Conservation (phyloP, 1,140 invertebrate genomes). For the Archegozetes longisetosus region DNA sequence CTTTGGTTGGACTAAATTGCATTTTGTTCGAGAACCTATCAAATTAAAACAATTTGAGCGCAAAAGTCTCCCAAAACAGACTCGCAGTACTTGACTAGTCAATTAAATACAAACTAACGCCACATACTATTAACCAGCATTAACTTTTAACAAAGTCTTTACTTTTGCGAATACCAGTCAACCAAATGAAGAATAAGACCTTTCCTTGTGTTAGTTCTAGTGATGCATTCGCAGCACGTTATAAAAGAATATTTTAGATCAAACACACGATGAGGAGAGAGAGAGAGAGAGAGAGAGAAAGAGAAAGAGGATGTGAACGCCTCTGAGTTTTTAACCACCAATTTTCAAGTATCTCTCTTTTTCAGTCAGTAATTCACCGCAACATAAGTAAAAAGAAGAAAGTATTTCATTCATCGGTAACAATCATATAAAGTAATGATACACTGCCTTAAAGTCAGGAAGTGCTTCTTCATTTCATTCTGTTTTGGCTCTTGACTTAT, state of each 20-base stretch:
- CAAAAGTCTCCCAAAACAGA: neutral
- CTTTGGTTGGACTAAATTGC: neutral
- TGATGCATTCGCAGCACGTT: too few relatives aligned
- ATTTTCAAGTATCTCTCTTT: neutral
- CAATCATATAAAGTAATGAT: neutral
- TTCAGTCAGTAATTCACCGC: neutral
- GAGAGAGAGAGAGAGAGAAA: conserved; percentile 17
- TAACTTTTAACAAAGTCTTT: neutral
- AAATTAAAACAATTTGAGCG: neutral
- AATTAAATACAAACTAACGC: neutral
- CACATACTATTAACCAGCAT: neutral
- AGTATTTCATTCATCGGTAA: neutral
- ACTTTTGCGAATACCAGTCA: neutral
- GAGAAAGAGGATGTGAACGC: conserved; percentile 10
- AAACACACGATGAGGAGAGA: conserved; percentile 3
- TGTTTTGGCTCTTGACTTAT: neutral
- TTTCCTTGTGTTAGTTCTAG: too few relatives aligned
- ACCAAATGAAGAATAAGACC: too few relatives aligned
- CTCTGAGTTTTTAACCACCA: neutral
- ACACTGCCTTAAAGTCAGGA: neutral
- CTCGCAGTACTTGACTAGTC: neutral
- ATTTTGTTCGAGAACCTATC: neutral
- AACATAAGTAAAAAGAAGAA: neutral
- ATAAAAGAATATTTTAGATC: neutral
- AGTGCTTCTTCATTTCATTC: neutral